Percentiles rank a stretch among this genome's conserved stretches.
These are phyloP conservation scores for Nannobrachium achirus DNA, from an alignment of 2,113 vertebrate genomes.

Conservation along the genomic window DNA sequence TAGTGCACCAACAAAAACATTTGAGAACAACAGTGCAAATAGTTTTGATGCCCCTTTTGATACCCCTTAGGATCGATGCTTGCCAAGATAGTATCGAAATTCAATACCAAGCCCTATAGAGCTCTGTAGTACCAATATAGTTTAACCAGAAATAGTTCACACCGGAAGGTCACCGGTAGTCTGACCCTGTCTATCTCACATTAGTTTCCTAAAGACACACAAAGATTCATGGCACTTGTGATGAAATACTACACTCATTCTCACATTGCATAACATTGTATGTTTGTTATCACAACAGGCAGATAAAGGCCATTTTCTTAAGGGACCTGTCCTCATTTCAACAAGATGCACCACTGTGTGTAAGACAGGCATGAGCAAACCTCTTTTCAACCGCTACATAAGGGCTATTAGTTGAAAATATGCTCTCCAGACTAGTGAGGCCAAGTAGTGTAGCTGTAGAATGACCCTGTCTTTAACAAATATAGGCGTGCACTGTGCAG, in stretches of 20 bases:
- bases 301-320: slow-evolving; percentile 30
- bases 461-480: too few species aligned
- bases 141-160: too few species aligned
- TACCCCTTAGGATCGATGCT: too few species aligned
- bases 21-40: too few species aligned
- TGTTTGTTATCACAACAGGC: slow-evolving; percentile 65
- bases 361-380: not conserved
- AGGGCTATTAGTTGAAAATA: slow-evolving; percentile 9
- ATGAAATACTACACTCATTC: slow-evolving; percentile 22
- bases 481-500: too few species aligned
- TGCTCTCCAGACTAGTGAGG: too few species aligned
- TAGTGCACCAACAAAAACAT: too few species aligned
- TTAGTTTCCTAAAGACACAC: not conserved
- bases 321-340: slow-evolving; percentile 30
- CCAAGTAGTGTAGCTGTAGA: not conserved
- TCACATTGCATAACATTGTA: not conserved
- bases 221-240: slow-evolving; percentile 9
- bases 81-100: too few species aligned
- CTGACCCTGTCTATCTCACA: not conserved
- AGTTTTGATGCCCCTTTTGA: too few species aligned
- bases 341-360: not conserved
- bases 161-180: not conserved
- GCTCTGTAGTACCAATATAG: too few species aligned
- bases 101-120: too few species aligned
- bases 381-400: not conserved